Base-by-base conservation (phyloP, 2,797 vertebrate genomes). In the Kryptolebias ocellatus region DNA sequence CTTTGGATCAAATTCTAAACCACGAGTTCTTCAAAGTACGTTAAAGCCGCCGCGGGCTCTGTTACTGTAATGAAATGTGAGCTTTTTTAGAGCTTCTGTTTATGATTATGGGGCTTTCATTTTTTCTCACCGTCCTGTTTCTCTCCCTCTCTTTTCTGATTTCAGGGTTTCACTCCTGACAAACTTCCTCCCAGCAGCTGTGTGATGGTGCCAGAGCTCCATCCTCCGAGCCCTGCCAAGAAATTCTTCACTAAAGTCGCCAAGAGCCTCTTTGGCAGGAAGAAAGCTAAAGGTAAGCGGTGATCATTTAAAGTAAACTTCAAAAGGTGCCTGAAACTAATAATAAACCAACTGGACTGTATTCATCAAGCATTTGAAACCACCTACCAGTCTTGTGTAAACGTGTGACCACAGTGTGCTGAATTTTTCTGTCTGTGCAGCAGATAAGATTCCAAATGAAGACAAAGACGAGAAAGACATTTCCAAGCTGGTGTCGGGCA, bases 11-110 rank as follows among this genome's bases (percentile, higher is more conserved):
- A 86, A 98, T 99, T 74, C 92, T 98, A 81, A 95, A 93, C 87
- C 97, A 99, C 0, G 97, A 99, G 18, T 99, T 98, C 87, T 98
- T 99, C 90, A 98, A 98, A 93, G 98, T 99, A 87, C 31, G 92
- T 6, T 12, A 9, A 52, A 7, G 12, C 44, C 2, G 0, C 10
- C n/a, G 5, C 1, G 17, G 0, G 15, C 50, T 39, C 20, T 24
- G 20, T 15, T 29, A 16, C 17, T n/a, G 9, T 6, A 28, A 11
- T 8, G 3, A 28, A 27, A 24, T 20, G 6, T 52, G 11, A 1
- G 17, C 20, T 37, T 24, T 58, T 29, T 29, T 5, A 51, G 39
- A 27, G 29, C 18, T 15, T 8, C 59, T 15, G 14, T 52, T 37
- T 37, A 8, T 37, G 34, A 37, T 10, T 37, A 37, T 10, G 37